A percentile compares a stretch with the other conserved stretches of the same genome.
These are phyloP conservation scores for Tichodroma muraria DNA, from an alignment of 2,113 vertebrate genomes.

Conservation along the genomic window DNA sequence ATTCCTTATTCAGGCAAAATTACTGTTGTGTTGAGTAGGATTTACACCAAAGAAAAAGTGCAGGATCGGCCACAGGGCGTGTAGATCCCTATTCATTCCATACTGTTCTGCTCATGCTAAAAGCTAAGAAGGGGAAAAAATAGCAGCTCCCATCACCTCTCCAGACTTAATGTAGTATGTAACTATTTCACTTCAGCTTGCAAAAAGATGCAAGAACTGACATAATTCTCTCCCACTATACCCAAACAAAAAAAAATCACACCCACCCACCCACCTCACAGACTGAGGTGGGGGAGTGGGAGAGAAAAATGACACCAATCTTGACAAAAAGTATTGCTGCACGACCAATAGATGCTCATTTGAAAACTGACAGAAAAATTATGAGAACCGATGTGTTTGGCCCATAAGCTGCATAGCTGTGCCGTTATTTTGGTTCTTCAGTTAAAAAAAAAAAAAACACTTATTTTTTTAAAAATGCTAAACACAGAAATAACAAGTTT, in stretches of 20 bases:
- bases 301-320: constrained; percentile 3
- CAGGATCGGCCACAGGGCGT: not conserved
- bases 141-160: constrained; percentile 51
- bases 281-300: not conserved
- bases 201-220: constrained; percentile 21
- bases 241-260: not conserved
- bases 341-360: constrained; percentile 47
- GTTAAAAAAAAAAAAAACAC: constrained; percentile 25
- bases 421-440: constrained; percentile 67
- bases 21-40: not conserved
- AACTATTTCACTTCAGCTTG: constrained; percentile 42
- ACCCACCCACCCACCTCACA: not conserved
- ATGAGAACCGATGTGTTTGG: constrained; percentile 46
- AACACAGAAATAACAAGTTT: not conserved
- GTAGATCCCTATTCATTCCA: constrained; percentile 42
- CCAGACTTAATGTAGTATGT: constrained; percentile 31
- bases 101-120: constrained; percentile 46
- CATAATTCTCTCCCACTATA: not conserved
- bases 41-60: not conserved
- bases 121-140: constrained; percentile 41
- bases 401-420: constrained; percentile 65
- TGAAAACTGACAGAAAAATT: constrained; percentile 53
- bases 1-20: not conserved
- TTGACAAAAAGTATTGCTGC: constrained; percentile 46
- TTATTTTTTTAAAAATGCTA: not conserved